phyloP scores from a whole-genome alignment of 1,140 invertebrate genomes.

The Heliconius melpomene region DNA sequence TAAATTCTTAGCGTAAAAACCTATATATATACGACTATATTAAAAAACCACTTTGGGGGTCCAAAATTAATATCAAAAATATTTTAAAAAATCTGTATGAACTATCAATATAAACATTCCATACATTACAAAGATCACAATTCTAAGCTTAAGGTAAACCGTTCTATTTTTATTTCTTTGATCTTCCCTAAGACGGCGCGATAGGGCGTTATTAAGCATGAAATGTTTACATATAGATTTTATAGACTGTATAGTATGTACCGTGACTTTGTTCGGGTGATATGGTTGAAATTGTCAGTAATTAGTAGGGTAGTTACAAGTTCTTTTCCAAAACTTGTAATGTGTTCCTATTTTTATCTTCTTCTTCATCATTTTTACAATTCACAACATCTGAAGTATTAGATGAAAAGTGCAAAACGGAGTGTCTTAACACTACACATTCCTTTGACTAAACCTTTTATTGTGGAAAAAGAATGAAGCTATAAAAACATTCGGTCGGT shows the following conservation, averaged over 20 bases:
- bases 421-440: no score
- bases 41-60: not conserved
- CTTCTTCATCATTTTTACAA: no score
- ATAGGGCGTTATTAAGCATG: conserved; percentile 28
- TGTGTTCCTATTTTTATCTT: no score
- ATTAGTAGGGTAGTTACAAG: not conserved
- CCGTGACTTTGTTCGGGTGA: not conserved
- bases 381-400: no score
- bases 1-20: no score
- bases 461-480: no score
- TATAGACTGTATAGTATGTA: not conserved
- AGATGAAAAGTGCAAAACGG: no score
- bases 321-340: no score
- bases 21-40: no score
- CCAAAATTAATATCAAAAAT: not conserved
- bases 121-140: conserved; percentile 23
- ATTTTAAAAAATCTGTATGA: not conserved
- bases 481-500: no score
- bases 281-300: not conserved
- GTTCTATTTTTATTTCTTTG: conserved; percentile 65
- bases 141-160: conserved; percentile 56
- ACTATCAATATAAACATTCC: not conserved
- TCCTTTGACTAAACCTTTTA: no score
- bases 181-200: conserved; percentile 42
- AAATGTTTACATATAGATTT: conserved; percentile 15